Percentiles rank a stretch among this genome's conserved stretches.
Conservation (phyloP, 2,113 vertebrate genomes). For the Xiphias gladius region DNA sequence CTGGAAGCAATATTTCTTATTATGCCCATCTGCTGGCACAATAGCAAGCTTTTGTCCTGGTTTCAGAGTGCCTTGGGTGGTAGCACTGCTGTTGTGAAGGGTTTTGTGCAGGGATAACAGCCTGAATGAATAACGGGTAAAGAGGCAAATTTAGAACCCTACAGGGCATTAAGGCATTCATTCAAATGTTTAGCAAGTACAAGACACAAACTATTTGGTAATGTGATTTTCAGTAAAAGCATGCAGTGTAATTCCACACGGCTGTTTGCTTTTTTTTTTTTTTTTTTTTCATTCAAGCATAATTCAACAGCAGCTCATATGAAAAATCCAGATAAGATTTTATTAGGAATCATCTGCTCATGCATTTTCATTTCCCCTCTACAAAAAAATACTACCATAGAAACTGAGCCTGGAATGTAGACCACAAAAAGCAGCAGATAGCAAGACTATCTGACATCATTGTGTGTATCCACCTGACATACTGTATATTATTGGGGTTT, state of each 20-base stretch:
- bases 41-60: conserved; percentile 47
- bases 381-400: conserved; percentile 29
- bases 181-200: conserved; percentile 44
- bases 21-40: conserved; percentile 51
- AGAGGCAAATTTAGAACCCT: conserved; percentile 34
- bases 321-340: conserved; percentile 40
- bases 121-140: conserved; percentile 17
- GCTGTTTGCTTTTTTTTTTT: conserved; percentile 4
- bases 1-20: conserved; percentile 57
- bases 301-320: conserved; percentile 36
- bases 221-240: conserved; percentile 39
- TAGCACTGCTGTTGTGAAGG: conserved; percentile 30
- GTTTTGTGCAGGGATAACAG: conserved; percentile 32
- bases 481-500: not conserved
- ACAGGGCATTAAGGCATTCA: conserved; percentile 24
- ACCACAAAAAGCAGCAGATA: not conserved
- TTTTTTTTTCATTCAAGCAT: conserved; percentile 19
- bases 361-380: conserved; percentile 48
- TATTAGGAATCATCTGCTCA: conserved; percentile 49
- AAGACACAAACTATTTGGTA: conserved; percentile 31
- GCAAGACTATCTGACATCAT: not conserved
- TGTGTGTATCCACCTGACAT: not conserved
- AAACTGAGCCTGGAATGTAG: conserved; percentile 16
- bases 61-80: conserved; percentile 43
- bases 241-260: conserved; percentile 19